A percentile compares a stretch with the other conserved stretches of the same genome.
These are phyloP conservation scores for Chymomyza amoena DNA, from an alignment of 2,888 invertebrate species.

Conservation along the genomic window DNA sequence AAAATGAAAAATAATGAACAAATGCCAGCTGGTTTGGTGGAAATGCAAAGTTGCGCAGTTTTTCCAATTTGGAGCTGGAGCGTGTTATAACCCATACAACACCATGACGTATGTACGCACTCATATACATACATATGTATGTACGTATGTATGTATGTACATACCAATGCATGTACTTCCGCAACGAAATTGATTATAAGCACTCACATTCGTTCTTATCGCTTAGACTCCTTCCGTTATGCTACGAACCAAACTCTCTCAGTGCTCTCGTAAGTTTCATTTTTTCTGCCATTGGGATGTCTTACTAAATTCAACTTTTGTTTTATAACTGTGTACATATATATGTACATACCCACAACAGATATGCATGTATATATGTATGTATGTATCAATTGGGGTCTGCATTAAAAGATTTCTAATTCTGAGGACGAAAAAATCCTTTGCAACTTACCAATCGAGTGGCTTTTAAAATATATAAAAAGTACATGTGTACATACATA, in stretches of 20 bases:
- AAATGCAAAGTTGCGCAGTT: slow-evolving; percentile 57
- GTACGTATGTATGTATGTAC: no score
- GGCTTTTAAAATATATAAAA: no score
- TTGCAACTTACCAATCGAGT: background rate
- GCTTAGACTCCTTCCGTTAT: background rate
- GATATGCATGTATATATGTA: background rate
- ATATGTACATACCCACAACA: background rate
- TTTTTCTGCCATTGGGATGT: no score
- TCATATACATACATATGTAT: no score
- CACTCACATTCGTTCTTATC: slow-evolving; percentile 34
- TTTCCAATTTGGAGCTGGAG: slow-evolving; percentile 23
- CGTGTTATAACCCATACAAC: no score
- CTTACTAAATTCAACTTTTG: no score
- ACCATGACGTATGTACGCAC: no score
- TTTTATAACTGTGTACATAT: no score
- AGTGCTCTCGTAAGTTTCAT: no score
- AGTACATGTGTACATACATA: background rate
- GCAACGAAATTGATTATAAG: slow-evolving; percentile 51
- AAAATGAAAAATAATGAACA: background rate
- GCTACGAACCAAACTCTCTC: no score
- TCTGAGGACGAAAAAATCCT: background rate
- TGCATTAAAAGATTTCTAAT: background rate
- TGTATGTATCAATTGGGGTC: background rate
- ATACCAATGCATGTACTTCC: slow-evolving; percentile 37
- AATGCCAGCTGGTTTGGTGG: slow-evolving; percentile 5